These are phyloP conservation scores for Chloromyia formosa DNA, from an alignment of 2,888 invertebrate species.

Conservation along the genomic window DNA sequence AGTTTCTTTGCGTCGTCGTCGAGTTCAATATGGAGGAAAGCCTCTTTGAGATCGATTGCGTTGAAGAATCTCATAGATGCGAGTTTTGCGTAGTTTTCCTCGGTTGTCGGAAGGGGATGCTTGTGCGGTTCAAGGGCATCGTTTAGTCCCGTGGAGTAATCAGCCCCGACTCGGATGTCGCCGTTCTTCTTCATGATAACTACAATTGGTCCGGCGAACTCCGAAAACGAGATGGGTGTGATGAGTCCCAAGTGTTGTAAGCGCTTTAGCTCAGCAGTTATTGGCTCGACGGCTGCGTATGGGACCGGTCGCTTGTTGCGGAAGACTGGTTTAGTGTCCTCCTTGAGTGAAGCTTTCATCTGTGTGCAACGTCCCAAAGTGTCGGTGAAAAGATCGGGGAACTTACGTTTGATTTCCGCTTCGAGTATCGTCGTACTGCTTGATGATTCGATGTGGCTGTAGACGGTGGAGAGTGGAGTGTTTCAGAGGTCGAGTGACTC, in stretches of 20 bases:
- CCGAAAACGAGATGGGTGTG: neutral
- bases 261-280: conserved; percentile 17
- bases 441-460: conserved; percentile 13
- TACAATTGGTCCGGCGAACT: conserved; percentile 19
- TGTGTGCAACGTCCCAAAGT: neutral
- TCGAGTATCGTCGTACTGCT: neutral
- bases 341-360: conserved; percentile 3
- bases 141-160: conserved; percentile 17
- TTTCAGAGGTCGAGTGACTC: neutral
- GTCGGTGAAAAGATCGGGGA: conserved; percentile 5
- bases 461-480: conserved; percentile 2
- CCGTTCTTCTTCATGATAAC: conserved; percentile 15
- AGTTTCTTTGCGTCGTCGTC: conserved; percentile 13
- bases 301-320: conserved; percentile 15
- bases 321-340: no score
- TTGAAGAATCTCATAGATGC: neutral
- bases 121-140: conserved; percentile 7
- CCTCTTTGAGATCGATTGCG: conserved; percentile 14
- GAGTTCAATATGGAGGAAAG: conserved; percentile 6
- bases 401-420: conserved; percentile 12
- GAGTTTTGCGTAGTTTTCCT: conserved; percentile 11
- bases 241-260: conserved; percentile 19
- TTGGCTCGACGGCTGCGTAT: conserved; percentile 7
- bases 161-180: conserved; percentile 20
- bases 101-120: conserved; percentile 25